Evolutionary conservation across 2,797 vertebrate species (phyloP).

Genomic region (Clarias platycephalus): DNA sequence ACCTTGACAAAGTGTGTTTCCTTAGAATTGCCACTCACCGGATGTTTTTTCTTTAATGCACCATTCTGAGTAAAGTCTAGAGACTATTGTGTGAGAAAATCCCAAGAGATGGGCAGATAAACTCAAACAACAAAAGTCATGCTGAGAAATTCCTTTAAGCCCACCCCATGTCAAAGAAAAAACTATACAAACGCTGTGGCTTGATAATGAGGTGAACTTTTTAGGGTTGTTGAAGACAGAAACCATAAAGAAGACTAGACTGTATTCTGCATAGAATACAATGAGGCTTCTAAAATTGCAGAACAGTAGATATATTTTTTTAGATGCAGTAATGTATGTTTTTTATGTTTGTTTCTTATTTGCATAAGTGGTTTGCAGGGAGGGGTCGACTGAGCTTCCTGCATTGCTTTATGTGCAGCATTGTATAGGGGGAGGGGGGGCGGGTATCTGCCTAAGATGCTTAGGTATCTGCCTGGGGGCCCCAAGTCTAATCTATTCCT

Average conservation of each 20-base stretch:
- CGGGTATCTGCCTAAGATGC: neutral
- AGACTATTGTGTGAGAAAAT: too few relatives aligned
- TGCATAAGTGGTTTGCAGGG: neutral
- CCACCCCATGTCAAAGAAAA: too few relatives aligned
- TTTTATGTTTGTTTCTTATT: neutral
- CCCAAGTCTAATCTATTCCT: neutral
- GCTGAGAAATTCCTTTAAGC: too few relatives aligned
- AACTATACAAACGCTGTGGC: too few relatives aligned
- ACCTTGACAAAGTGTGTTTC: too few relatives aligned
- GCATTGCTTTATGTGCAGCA: neutral
- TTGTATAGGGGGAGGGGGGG: neutral
- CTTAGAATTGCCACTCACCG: too few relatives aligned
- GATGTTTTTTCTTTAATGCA: too few relatives aligned
- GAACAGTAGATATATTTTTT: too few relatives aligned
- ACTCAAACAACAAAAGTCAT: too few relatives aligned
- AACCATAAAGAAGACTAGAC: neutral
- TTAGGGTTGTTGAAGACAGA: neutral
- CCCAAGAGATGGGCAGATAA: too few relatives aligned
- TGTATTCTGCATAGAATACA: neutral
- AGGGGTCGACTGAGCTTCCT: neutral
- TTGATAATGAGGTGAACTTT: too few relatives aligned
- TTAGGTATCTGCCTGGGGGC: neutral
- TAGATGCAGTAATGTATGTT: neutral
- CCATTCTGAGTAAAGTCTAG: too few relatives aligned
- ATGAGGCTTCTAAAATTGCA: neutral